Percentiles rank a stretch among this genome's conserved stretches.
These are phyloP conservation scores for Camponotus fellah DNA, from an alignment of 2,888 invertebrate genomes.

Conservation along the genomic window DNA sequence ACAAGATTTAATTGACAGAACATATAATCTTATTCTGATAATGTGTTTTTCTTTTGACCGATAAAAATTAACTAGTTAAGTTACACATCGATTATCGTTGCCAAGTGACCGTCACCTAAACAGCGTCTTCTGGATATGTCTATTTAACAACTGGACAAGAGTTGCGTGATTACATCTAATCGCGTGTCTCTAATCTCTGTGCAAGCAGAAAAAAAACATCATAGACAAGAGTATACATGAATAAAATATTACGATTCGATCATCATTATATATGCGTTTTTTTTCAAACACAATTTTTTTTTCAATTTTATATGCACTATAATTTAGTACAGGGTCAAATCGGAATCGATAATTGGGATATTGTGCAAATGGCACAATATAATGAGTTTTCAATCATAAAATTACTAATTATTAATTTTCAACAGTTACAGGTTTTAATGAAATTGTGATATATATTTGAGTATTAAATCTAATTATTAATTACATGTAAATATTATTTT, in stretches of 20 bases:
- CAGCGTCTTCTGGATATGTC: conserved; percentile 53
- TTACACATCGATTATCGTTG: conserved; percentile 73
- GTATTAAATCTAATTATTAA: conserved; percentile 34
- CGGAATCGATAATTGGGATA: conserved; percentile 1
- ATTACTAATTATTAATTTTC: conserved; percentile 33
- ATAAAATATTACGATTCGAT: conserved; percentile 8
- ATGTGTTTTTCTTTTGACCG: conserved; percentile 52
- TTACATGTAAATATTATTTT: conserved; percentile 4
- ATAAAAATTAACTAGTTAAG: conserved; percentile 59
- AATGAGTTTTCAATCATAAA: conserved; percentile 21
- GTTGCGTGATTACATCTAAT: conserved; percentile 27
- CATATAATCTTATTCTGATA: conserved; percentile 12
- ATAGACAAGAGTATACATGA: neutral
- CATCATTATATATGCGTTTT: neutral
- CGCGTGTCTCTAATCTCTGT: neutral
- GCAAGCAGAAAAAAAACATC: neutral
- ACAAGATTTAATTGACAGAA: neutral
- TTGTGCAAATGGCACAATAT: neutral
- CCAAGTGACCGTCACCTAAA: conserved; percentile 78
- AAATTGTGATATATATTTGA: conserved; percentile 30
- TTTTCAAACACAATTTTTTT: conserved; percentile 5
- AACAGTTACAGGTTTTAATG: conserved; percentile 24
- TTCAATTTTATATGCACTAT: neutral
- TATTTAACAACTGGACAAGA: neutral
- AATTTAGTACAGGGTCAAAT: conserved; percentile 15